These are phyloP conservation scores for Peromyscus leucopus DNA, from an alignment of 2,113 vertebrate species.

Conservation along the genomic window DNA sequence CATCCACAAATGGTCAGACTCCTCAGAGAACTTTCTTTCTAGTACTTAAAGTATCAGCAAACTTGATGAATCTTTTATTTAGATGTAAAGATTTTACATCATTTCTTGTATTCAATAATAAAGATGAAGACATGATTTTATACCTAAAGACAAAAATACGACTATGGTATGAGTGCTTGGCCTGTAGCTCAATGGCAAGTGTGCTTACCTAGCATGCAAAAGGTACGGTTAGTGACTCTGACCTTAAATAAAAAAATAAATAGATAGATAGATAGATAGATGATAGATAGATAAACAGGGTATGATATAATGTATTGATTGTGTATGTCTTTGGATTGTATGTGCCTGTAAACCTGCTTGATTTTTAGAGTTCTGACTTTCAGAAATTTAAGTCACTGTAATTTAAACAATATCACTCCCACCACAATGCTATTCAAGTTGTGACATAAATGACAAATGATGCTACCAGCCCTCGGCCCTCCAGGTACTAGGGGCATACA, in stretches of 20 bases:
- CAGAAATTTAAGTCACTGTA: background rate
- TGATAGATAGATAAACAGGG: background rate
- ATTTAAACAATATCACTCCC: background rate
- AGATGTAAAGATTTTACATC: background rate
- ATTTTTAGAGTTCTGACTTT: slow-evolving; percentile 17
- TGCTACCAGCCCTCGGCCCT: background rate
- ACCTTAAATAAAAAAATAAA: background rate
- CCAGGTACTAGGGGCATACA: background rate
- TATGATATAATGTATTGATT: background rate
- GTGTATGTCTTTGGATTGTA: background rate
- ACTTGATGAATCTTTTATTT: background rate
- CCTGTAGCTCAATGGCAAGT: background rate
- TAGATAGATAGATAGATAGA: too few species aligned
- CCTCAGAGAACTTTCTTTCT: background rate
- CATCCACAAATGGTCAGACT: background rate
- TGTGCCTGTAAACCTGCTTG: background rate
- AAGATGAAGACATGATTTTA: background rate
- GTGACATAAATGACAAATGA: background rate
- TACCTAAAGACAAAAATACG: background rate
- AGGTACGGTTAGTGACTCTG: background rate
- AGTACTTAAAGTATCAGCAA: background rate
- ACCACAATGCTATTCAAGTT: background rate
- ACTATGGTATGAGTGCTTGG: background rate
- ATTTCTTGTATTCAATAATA: background rate
- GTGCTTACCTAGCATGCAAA: background rate